Base-by-base conservation (phyloP, 1,140 invertebrate species). In the Sitophilus oryzae region DNA sequence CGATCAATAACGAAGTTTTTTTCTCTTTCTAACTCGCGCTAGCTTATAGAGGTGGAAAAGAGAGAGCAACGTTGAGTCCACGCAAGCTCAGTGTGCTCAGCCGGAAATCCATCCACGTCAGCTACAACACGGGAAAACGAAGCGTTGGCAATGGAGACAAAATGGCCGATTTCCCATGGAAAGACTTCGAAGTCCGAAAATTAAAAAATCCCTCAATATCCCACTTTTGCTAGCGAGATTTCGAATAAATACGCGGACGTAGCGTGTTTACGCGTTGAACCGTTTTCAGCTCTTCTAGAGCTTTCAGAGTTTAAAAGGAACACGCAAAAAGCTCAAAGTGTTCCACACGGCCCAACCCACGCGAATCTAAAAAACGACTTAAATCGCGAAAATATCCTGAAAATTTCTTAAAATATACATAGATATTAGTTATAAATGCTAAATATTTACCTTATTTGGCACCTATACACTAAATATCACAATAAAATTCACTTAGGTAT, bases 391-490 rank as follows among this genome's bases (percentile, higher is more conserved):
- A 43, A 35, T n/a, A 9, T n/a, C 20, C 8, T 3, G 16, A 60
- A 52, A 54, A 46, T 5, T 19, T 18, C 30, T 19, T 22, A 23
- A 55, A 40, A 49, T 11, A 45, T 3, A 44, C 1, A n/a, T 30
- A 34, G 37, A 41, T 15, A 35, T 46, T 15, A 19, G 8, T 41
- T 25, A 11, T 20, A 30, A 30, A 35, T n/a, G n/a, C n/a, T n/a
- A 16, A 46, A 51, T 63, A 67, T 49, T 69, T 70, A 71, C 70
- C 68, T 70, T 66, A 67, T 71, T 71, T 71, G 70, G 70, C 70
- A 71, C 70, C 69, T 66, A 69, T 66, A 59, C 59, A 70, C 66
- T 67, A 69, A 66, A 64, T 71, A 71, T 71, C 70, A 71, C 68
- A 71, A 71, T 70, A 60, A 59, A 62, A 41, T 66, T 69, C 66